These are phyloP conservation scores for Bombyx mori DNA, from an alignment of 1,140 invertebrate species.

Conservation along the genomic window ASM3026992v2 NC_085111.1:10790501-10791000, in stretches of 20 bases:
- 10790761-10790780: not conserved
- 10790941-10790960: no score
- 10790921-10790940: no score
- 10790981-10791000: no score
- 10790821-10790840: not conserved
- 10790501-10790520: no score
- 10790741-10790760: slow-evolving; percentile 4
- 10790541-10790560: no score
- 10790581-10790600: not conserved
- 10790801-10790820: not conserved
- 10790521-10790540: no score
- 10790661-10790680: slow-evolving; percentile 13
- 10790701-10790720: slow-evolving; percentile 26
- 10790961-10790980: no score
- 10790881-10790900: not conserved
- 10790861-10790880: not conserved
- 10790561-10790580: no score
- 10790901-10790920: no score
- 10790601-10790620: slow-evolving; percentile 13
- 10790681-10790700: slow-evolving; percentile 40
- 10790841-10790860: not conserved
- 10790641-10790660: slow-evolving; percentile 29
- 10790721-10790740: slow-evolving; percentile 35
- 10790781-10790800: not conserved
- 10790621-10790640: slow-evolving; percentile 15